Evolutionary conservation across 2,797 vertebrate genomes (phyloP).

Genomic region (Bovichtus variegatus): DNA sequence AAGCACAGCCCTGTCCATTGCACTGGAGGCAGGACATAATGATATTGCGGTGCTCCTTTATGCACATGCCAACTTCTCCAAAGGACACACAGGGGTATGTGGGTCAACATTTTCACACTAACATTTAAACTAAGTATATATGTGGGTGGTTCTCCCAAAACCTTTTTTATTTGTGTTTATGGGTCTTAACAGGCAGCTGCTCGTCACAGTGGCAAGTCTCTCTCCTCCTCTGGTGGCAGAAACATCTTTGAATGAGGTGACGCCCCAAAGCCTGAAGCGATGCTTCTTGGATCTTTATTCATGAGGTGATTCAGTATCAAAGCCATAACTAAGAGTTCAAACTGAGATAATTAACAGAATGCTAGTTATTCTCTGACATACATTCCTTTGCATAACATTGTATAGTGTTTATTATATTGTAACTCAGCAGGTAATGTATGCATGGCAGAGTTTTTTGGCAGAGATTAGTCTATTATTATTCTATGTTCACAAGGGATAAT

Average conservation of each 20-base stretch:
- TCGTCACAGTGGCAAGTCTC: slow-evolving; percentile 87
- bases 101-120: background rate
- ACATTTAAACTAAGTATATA: background rate
- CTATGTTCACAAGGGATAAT: background rate
- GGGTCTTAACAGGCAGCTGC: slow-evolving; percentile 85
- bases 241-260: slow-evolving; percentile 84
- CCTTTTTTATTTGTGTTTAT: background rate
- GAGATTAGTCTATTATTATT: background rate
- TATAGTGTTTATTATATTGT: background rate
- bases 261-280: slow-evolving; percentile 44
- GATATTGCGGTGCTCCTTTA: slow-evolving; percentile 97
- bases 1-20: slow-evolving; percentile 96
- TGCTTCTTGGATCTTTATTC: background rate
- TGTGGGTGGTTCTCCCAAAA: background rate
- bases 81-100: slow-evolving; percentile 89
- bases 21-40: slow-evolving; percentile 95
- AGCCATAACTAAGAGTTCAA: background rate
- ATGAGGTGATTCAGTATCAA: slow-evolving; percentile 18
- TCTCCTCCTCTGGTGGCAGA: slow-evolving; percentile 86
- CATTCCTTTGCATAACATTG: background rate
- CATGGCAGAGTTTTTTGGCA: slow-evolving; percentile 18
- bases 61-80: slow-evolving; percentile 95
- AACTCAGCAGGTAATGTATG: slow-evolving; percentile 12
- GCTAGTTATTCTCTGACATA: background rate
- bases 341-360: background rate